These are phyloP conservation scores for Cebus imitator DNA, from an alignment of 2,113 vertebrate species.

Conservation along the genomic window DNA sequence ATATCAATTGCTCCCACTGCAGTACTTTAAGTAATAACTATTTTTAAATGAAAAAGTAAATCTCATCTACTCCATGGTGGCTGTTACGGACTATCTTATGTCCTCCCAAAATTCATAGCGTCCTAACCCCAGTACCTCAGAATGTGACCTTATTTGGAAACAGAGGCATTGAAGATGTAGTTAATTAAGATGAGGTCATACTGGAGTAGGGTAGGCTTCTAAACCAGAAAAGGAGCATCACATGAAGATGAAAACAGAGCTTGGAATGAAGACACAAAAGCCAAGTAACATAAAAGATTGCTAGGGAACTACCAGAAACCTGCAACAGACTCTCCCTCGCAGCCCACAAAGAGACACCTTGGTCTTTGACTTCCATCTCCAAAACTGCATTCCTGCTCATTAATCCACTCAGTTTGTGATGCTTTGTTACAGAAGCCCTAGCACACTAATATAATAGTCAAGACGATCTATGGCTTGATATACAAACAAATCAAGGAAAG, in stretches of 20 bases:
- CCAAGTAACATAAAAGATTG: not conserved
- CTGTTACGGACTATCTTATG: not conserved
- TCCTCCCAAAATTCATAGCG: not conserved
- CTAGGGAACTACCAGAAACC: not conserved
- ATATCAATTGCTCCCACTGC: not conserved
- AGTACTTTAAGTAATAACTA: not conserved
- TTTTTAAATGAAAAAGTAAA: not conserved
- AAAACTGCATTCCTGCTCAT: not conserved
- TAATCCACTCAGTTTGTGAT: not conserved
- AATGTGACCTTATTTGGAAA: not conserved
- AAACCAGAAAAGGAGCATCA: not conserved
- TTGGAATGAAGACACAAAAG: fast-evolving
- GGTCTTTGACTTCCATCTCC: not conserved
- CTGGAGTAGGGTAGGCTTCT: not conserved
- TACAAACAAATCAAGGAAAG: not conserved
- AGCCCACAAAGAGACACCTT: too few species aligned
- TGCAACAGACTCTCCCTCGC: not conserved
- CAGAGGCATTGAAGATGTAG: not conserved
- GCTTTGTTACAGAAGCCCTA: not conserved
- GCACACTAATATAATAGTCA: not conserved
- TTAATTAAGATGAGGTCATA: not conserved
- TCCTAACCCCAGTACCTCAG: not conserved
- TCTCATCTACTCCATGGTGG: not conserved
- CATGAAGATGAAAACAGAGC: fast-evolving
- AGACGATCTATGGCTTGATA: not conserved